Conservation (phyloP, 2,113 vertebrate genomes). For the Microtus pennsylvanicus region DNA sequence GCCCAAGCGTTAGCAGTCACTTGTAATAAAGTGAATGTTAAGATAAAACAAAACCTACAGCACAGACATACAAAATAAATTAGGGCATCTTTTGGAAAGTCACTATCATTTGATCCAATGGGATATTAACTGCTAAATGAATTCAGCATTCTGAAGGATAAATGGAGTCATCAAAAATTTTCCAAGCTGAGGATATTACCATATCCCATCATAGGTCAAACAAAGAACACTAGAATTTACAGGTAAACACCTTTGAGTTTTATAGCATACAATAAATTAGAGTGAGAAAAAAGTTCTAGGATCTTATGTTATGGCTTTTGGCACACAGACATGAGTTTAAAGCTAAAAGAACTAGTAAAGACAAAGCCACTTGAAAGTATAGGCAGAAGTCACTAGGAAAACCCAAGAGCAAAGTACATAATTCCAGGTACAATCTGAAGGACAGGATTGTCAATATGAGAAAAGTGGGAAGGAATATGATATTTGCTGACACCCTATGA, state of each 20-base stretch:
- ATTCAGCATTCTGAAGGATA: slow-evolving; percentile 4
- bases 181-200: background rate
- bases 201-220: background rate
- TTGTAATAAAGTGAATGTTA: background rate
- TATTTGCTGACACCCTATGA: background rate
- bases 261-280: slow-evolving; percentile 4
- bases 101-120: background rate
- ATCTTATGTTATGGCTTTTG: background rate
- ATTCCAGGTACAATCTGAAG: background rate
- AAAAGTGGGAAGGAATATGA: background rate
- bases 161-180: background rate
- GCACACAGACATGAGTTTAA: slow-evolving; percentile 40
- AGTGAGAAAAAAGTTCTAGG: background rate
- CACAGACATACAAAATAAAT: slow-evolving; percentile 1
- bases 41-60: slow-evolving; percentile 42
- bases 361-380: background rate
- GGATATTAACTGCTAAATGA: slow-evolving; percentile 9
- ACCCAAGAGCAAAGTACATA: background rate
- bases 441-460: background rate
- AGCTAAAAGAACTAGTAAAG: slow-evolving; percentile 13
- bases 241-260: slow-evolving; percentile 11
- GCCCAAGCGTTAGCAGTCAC: background rate
- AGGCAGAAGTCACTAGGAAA: background rate
- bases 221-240: background rate
- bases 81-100: slow-evolving; percentile 1